Base-by-base conservation (phyloP, 2,888 invertebrate species). In the Sinhomidia bicolor region DNA sequence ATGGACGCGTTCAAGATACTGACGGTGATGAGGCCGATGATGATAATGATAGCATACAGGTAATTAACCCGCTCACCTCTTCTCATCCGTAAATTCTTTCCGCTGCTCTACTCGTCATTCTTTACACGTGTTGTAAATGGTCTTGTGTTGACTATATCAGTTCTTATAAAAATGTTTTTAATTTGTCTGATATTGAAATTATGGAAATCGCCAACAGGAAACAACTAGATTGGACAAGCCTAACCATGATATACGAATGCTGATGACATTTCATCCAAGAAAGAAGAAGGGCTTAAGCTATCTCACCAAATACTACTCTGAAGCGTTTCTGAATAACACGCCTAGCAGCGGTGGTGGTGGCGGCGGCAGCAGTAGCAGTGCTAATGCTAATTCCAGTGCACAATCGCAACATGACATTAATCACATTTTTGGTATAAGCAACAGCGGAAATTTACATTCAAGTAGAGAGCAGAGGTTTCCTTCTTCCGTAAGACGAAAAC, bases 281-380 rank as follows among this genome's bases (percentile, higher is more conserved):
- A 60, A 17, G n/a, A 84, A 84, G 29, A 84, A 76, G 44, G 84
- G 84, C 2, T 36, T 84, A 7, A 84, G 76, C 26, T 84, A 60
- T 10, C 84, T 84, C 17, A 60, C 84, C 3, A 84, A 84, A 29
- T 84, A 60, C 29, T 84, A 84, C 60, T 60, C 84, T 10, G 54
- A 84, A 62, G 57, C 84, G 20, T 29, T 84, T 29, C 76, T 84
- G 0, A 84, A 84, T 54, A 84, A 76, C 74, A 57, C 12, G 9
- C 65, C 65, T 36, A 36, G 36, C 54, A 51, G 36, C 68, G 41
- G 68, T 23, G 17, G 76, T 17, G 12, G 47, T 71, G 23, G 71
- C 17, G 36, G 36, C 3, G 26, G 36, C 71, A 51, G 36, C 68
- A 14, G 68, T 23, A n/a, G 76, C 26, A 12, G 47, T 71, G 23